Base-by-base conservation (phyloP, 2,888 invertebrate species). In the Drosophila hamatofila region DNA sequence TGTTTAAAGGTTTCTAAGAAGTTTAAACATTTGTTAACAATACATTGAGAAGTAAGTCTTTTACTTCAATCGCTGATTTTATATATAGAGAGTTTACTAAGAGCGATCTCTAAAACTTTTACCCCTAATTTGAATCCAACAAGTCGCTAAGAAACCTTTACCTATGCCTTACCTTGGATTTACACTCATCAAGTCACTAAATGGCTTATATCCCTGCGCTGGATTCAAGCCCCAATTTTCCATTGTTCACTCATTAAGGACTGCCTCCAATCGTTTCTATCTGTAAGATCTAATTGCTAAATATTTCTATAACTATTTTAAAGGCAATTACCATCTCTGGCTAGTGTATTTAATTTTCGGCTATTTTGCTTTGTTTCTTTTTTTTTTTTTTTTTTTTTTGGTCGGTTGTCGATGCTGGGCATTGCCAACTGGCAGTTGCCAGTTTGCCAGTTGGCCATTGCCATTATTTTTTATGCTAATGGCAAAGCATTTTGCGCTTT, bases 381-480 rank as follows among this genome's bases (percentile, higher is more conserved):
- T 42, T 42, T 37, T 55, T 56, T 33, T n/a, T 42, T 9, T n/a
- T 3, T 33, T 42, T 42, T 37, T 55, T 56, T 33, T n/a, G 30
- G 33, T 41, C 37, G 8, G n/a, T 8, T 33, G 54, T 46, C 46
- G 51, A 56, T 35, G 48, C 39, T 62, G 54, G 21, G 51, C 51
- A 60, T 68, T 69, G 66, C 42, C 75, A 39, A 37, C 63, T 72
- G 56, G 25, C 55, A 41, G 59, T 74, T 74, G 66, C 55, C 74
- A 27, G 42, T 74, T 75, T 64, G 44, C 58, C 76, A 44, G 18
- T 80, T 60, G 67, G 42, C 76, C 48, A 25, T 80, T 60, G 67
- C 54, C 87, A 90, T 85, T 90, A 90, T 72, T 78, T 85, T 85
- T 89, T 80, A 89, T 84, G 90, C 89, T 84, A 84, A 84, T 85